Evolutionary conservation across 1,140 invertebrate genomes (phyloP), one percentile per base, ranked within the genome.

Genomic region (Drosophila subobscura): DNA sequence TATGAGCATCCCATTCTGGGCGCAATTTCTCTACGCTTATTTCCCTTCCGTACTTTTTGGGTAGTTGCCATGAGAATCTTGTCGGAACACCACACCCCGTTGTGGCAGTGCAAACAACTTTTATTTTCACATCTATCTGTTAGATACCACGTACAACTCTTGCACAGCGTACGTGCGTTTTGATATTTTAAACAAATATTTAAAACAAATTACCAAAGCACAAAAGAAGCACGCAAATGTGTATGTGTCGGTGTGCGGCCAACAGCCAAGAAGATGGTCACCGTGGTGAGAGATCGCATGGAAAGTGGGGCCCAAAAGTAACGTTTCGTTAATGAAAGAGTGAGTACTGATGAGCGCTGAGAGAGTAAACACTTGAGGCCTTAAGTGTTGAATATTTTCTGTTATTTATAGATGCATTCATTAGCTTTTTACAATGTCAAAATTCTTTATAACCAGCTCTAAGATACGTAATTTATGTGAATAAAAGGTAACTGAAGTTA

Each of bases 141-240:
- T 86, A 85, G 81, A 85, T 86, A 49, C 81, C 81, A 86, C 81
- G 81, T 86, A 85, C 81, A 66, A 68, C 50, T 55, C 50, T 55
- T 49, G 70, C 40, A 20, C 70, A 37, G 81, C 67, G 72, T 80
- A 86, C 81, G 81, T 85, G 81, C 76, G 81, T 86, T 85, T 74
- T 86, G 81, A 85, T 85, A 86, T 77, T 85, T 85, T 85, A 81
- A 78, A 70, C 81, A 86, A 85, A 85, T 85, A 85, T 81, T 85
- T 85, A 81, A 86, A 85, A 86, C 81, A 86, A 81, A 85, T 85
- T 85, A 85, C 81, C 77, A 81, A 65, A 85, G 74, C 81, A 64
- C 77, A 85, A 57, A 74, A 86, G 77, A 74, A 68, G 73, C 60
- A 86, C 67, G 65, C 77, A 80, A 71, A 75, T 76, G 51, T 84